A percentile compares a stretch with the other conserved stretches of the same genome.
These are phyloP conservation scores for Danio choprae DNA, from an alignment of 2,797 vertebrate genomes.

Conservation along the genomic window DNA sequence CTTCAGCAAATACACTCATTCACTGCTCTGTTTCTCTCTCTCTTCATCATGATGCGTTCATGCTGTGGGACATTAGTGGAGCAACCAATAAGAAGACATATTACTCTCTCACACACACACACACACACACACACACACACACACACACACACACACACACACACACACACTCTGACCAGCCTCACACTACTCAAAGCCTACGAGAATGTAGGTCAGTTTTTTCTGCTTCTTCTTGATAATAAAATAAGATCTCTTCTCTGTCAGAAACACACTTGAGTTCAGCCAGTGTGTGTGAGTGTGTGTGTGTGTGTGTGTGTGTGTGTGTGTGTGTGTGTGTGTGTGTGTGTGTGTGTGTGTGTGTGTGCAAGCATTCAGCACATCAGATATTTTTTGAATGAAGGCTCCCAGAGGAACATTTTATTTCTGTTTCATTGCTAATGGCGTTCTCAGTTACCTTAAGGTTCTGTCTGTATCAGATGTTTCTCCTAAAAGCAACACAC, in stretches of 20 bases:
- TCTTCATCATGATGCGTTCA: conserved; percentile 63
- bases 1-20: conserved; percentile 29
- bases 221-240: not conserved
- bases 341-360: not conserved
- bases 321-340: conserved; percentile 14
- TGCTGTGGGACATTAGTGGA: conserved; percentile 65
- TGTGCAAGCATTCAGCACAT: conserved; percentile 11
- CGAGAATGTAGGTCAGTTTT: conserved; percentile 37
- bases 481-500: not conserved
- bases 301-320: not conserved
- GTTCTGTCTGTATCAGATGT: not conserved
- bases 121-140: conserved; percentile 30
- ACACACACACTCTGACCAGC: conserved; percentile 19
- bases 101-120: conserved; percentile 9
- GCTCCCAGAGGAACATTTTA: not conserved
- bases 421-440: conserved; percentile 3
- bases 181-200: conserved; percentile 4
- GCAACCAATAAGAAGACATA: conserved; percentile 55
- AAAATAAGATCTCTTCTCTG: conserved; percentile 4
- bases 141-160: conserved; percentile 25
- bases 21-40: conserved; percentile 20
- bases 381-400: conserved; percentile 34
- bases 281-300: not conserved
- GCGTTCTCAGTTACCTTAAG: not conserved
- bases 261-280: not conserved